Base-by-base conservation (phyloP, 1,140 invertebrate genomes). In the Drosophila sp. region DNA sequence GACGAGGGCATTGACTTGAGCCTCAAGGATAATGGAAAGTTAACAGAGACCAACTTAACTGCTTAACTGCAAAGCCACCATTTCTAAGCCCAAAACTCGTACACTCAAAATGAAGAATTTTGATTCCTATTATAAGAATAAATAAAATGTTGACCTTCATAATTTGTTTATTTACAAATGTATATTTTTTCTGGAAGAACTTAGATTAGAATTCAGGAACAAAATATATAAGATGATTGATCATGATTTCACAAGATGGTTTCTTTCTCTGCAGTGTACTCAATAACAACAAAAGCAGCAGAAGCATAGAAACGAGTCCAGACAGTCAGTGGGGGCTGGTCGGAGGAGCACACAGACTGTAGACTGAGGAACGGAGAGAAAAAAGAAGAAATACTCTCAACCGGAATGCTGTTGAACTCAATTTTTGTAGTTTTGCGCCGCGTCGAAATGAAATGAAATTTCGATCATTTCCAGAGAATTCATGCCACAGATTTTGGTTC, bases 321-420 rank as follows among this genome's bases (percentile, higher is more conserved):
- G 59, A 53, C 50, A 43, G 41, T 13, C 43, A 50, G 69, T 40
- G 64, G 64, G 64, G 64, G 40, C 40, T 40, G 18, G 51, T n/a
- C 40, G 18, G 4, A 56, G 63, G 43, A 59, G 43, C 13, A 53
- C 62, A 6, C 14, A 7, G 3, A 1, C 21, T 5, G 4, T 8
- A 34, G 48, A 51, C 41, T 45, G 41, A 5, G 45, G 57, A 61
- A 29, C 18, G 32, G 7, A 8, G 57, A 29, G 27, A 38, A 38
- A 38, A 11, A 38, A 64, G 21, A 14, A n/a, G 3, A 16, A 14
- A 50, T 27, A 62, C 41, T 53, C 27, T 14, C 14, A 53, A 78
- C 82, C 64, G 82, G 82, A 87, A 87, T 87, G 83, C 79, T 89
- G 82, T 87, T 89, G 83, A 82, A 87, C 82, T 82, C 70, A 79